These are phyloP conservation scores for Ornithorhynchus anatinus DNA, from an alignment of 2,113 vertebrate species.

Conservation along the genomic window DNA sequence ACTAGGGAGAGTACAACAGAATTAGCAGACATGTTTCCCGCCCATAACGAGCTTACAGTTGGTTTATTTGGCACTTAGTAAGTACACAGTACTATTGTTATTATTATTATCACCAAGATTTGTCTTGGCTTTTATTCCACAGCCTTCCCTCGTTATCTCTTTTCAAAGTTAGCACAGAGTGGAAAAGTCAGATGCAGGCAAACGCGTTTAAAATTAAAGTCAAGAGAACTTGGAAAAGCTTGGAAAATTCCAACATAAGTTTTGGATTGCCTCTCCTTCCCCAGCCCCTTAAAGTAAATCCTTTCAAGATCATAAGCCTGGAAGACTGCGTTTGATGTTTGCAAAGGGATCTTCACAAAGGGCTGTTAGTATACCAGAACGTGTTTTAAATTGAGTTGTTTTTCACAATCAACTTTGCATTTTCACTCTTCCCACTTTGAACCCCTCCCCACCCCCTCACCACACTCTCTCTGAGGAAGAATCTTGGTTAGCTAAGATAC, in stretches of 20 bases:
- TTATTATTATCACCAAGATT: not conserved
- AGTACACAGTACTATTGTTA: too few species aligned
- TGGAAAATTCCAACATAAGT: not conserved
- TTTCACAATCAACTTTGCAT: not conserved
- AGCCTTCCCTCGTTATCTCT: not conserved
- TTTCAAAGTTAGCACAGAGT: not conserved
- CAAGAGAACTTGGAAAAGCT: not conserved
- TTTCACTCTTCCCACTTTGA: not conserved
- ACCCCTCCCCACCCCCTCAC: not conserved
- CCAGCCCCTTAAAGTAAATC: too few species aligned
- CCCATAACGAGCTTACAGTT: too few species aligned
- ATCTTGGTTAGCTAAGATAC: too few species aligned
- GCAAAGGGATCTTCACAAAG: not conserved
- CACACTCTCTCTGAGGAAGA: not conserved
- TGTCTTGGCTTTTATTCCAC: not conserved
- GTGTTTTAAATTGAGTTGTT: not conserved
- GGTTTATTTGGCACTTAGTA: too few species aligned
- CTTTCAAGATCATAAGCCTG: not conserved
- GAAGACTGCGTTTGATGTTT: not conserved
- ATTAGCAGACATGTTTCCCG: too few species aligned
- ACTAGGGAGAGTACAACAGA: too few species aligned
- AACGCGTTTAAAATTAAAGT: not conserved
- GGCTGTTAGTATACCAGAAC: not conserved
- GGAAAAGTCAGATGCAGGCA: not conserved
- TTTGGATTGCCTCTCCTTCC: not conserved